Conservation (phyloP, 2,113 vertebrate species). For the Dolichotis patagonum region DNA sequence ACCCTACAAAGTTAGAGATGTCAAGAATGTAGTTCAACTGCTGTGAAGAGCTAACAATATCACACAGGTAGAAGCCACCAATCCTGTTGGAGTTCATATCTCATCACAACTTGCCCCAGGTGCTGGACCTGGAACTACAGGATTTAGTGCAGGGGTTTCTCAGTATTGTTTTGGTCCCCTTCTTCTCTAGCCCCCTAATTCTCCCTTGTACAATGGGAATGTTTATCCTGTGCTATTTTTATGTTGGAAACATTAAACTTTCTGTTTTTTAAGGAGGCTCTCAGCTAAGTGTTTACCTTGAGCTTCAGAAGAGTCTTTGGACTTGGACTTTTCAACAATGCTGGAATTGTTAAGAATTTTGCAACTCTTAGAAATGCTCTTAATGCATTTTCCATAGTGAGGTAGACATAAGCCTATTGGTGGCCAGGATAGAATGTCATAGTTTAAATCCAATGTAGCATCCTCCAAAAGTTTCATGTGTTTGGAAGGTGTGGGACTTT, state of each 20-base stretch:
- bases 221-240: not conserved
- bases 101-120: not conserved
- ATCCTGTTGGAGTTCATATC: not conserved
- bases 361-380: not conserved
- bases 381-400: not conserved
- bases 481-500: not conserved
- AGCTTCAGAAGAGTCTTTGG: not conserved
- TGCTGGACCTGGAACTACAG: not conserved
- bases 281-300: not conserved
- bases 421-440: not conserved
- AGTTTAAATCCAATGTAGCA: not conserved
- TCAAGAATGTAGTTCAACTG: not conserved
- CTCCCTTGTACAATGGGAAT: not conserved
- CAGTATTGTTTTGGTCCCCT: not conserved
- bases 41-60: not conserved
- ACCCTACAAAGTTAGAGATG: not conserved
- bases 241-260: not conserved
- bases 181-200: not conserved
- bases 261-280: not conserved
- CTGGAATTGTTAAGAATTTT: not conserved
- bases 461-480: not conserved
- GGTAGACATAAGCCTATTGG: not conserved
- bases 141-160: not conserved
- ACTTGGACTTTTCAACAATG: not conserved
- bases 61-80: not conserved